phyloP scores from a whole-genome alignment of 1,140 invertebrate species.

The Scaptomyza graminum region DNA sequence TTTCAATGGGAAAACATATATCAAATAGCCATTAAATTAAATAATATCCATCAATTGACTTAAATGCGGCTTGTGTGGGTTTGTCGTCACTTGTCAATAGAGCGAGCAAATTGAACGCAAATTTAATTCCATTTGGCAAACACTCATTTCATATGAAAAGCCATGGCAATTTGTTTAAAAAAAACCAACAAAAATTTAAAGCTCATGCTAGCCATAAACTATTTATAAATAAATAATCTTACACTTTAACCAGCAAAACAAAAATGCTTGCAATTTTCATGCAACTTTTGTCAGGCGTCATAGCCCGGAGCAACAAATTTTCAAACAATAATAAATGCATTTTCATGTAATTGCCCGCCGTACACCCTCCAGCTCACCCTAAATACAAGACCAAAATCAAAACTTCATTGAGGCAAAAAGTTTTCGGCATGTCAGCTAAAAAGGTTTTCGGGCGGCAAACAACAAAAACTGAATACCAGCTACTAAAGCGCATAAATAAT shows the following conservation, averaged over 20 bases:
- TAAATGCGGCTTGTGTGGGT: constrained; percentile 11
- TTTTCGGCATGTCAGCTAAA: constrained; percentile 74
- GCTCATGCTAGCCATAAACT: constrained; percentile 28
- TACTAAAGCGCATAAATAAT: constrained; percentile 72
- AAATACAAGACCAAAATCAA: constrained; percentile 60
- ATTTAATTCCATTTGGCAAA: constrained; percentile 33
- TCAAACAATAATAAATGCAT: constrained; percentile 72
- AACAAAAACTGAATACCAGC: constrained; percentile 23
- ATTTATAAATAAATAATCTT: constrained; percentile 18
- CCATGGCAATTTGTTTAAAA: constrained; percentile 2
- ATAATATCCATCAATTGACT: constrained; percentile 4
- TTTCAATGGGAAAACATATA: not conserved
- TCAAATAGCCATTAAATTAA: constrained; percentile 1
- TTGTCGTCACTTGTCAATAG: constrained; percentile 3
- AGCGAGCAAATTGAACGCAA: constrained; percentile 22
- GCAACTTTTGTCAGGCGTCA: constrained; percentile 42
- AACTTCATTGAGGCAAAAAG: constrained; percentile 73
- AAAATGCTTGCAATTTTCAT: constrained; percentile 40
- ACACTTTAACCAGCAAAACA: not conserved
- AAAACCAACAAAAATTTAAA: constrained; percentile 38
- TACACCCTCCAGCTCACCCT: not conserved
- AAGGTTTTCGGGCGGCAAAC: constrained; percentile 47
- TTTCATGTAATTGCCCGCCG: constrained; percentile 70
- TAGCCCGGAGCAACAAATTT: constrained; percentile 26
- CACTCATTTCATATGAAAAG: constrained; percentile 35